Base-by-base conservation (phyloP, 2,113 vertebrate species). In the Caracal caracal region DNA sequence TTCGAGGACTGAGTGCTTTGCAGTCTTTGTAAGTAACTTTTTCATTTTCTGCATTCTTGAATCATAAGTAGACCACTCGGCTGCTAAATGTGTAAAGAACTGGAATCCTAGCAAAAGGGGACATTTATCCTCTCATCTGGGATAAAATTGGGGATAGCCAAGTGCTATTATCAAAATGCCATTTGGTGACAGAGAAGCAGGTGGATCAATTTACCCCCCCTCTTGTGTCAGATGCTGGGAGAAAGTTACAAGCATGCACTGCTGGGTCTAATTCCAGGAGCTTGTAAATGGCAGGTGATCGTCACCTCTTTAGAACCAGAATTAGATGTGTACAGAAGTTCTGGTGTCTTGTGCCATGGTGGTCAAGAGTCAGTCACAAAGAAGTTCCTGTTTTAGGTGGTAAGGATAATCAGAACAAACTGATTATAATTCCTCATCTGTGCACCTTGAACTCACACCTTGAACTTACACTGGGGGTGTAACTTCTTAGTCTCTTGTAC, bases 21-120 rank as follows among this genome's bases (percentile, higher is more conserved):
- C 99, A 99, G 97, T 99, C 99, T 97, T 98, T 99, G 99, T 99
- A 98, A 99, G 99, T 99, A 95, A 61, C 51, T 3, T 88, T 78
- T 59, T 43, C 91, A 81, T 76, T 63, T 97, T 94, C 78, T 90
- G 0, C 49, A 88, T 88, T 92, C 70, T 85, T 65, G 35, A 79
- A 63, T 92, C 49, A 49, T 61, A 47, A 6, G 51, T 59, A 63
- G 84, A 51, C 49, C 73, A 43, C 56, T 93, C 53, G 51, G 10
- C 40, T 93, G 43, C 65, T 93, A 56, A 68, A 10, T 19, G 7
- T 80, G 61, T 85, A 33, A 88, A 78, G 66, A 85, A 65, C 22
- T 47, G 20, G 56, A 70, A 76, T 66, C 20, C 61, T 11, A 90
- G 30, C 76, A 35, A 66, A 78, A 95, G 53, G 33, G 24, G 24